These are phyloP conservation scores for Poeciliopsis turneri DNA, from an alignment of 2,797 vertebrate species.

Conservation along the genomic window DNA sequence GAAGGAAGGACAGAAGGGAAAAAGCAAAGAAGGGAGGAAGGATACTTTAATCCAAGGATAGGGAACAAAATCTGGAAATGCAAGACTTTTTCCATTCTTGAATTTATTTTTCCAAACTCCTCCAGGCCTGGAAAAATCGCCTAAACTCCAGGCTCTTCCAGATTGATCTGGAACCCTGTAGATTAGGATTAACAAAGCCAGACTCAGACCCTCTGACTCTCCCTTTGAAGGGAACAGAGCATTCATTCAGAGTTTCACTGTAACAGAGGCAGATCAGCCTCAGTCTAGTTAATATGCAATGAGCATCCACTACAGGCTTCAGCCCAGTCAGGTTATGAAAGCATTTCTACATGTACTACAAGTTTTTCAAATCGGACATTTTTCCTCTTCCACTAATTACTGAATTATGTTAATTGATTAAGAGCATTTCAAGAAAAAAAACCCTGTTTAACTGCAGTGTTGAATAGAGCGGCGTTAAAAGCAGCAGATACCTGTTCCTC, in stretches of 20 bases:
- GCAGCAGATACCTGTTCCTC: conserved; percentile 85
- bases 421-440: neutral
- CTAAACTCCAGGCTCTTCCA: neutral
- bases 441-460: neutral
- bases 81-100: neutral
- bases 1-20: too few relatives aligned
- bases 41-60: neutral
- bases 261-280: neutral
- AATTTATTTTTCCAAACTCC: neutral
- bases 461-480: neutral
- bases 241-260: neutral
- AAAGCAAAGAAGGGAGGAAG: neutral
- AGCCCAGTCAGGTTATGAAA: neutral
- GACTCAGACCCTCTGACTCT: conserved; percentile 8
- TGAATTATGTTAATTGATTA: neutral
- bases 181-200: neutral
- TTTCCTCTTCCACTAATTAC: neutral
- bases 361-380: conserved; percentile 6
- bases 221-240: neutral
- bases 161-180: neutral
- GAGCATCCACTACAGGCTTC: conserved; percentile 4
- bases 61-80: neutral
- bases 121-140: neutral
- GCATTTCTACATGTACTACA: neutral
- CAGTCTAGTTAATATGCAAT: conserved; percentile 1